Conservation (phyloP, 2,113 vertebrate species). For the Nothobranchius furzeri region DNA sequence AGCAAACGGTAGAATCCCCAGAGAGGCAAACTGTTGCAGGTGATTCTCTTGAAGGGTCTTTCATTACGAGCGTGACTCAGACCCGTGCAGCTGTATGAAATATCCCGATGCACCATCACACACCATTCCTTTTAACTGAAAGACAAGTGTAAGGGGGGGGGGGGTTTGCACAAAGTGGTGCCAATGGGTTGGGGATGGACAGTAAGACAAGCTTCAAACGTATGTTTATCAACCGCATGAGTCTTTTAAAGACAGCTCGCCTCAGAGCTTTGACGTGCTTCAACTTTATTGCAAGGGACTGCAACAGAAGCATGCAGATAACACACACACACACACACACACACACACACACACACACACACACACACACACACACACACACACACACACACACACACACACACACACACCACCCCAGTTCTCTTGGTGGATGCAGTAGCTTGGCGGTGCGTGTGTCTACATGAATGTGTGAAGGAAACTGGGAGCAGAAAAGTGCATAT, state of each 20-base stretch:
- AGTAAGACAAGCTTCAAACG: slow-evolving; percentile 47
- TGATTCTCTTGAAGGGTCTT: slow-evolving; percentile 15
- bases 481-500: slow-evolving; percentile 41
- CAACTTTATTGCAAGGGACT: slow-evolving; percentile 58
- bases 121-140: slow-evolving; percentile 33
- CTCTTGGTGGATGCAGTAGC: slow-evolving; percentile 43
- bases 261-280: slow-evolving; percentile 61
- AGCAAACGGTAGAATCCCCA: slow-evolving; percentile 28
- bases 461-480: slow-evolving; percentile 29
- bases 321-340: slow-evolving; percentile 18
- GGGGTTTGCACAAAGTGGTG: slow-evolving; percentile 35
- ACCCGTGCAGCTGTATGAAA: slow-evolving; percentile 26
- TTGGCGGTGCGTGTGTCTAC: slow-evolving; percentile 36
- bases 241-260: slow-evolving; percentile 58
- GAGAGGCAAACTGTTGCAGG: slow-evolving; percentile 31
- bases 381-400: slow-evolving; percentile 30
- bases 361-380: slow-evolving; percentile 18
- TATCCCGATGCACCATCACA: not conserved
- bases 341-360: slow-evolving; percentile 19
- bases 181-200: slow-evolving; percentile 50
- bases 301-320: slow-evolving; percentile 56
- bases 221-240: slow-evolving; percentile 60
- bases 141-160: slow-evolving; percentile 2
- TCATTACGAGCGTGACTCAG: slow-evolving; percentile 22
- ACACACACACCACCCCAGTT: slow-evolving; percentile 18